Percentiles rank a stretch among this genome's conserved stretches.
Evolutionary conservation across 2,113 vertebrate species (phyloP).

Genomic region (Aldabrachelys gigantea): DNA sequence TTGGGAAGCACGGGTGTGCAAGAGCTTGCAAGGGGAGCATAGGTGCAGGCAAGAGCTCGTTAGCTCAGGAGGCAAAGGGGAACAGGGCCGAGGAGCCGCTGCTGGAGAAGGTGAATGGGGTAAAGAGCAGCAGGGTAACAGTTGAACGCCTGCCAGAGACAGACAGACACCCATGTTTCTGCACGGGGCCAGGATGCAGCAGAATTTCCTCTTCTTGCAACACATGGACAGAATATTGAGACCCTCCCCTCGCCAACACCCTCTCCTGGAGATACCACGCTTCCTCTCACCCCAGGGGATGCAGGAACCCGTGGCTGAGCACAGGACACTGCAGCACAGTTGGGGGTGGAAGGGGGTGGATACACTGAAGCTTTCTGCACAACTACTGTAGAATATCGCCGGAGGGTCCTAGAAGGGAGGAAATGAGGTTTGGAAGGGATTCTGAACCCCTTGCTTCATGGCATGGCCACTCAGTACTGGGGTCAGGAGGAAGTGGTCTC

Average conservation of each 20-base stretch:
- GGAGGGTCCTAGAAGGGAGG: not conserved
- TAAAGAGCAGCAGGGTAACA: not conserved
- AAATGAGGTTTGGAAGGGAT: not conserved
- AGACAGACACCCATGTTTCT: not conserved
- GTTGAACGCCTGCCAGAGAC: not conserved
- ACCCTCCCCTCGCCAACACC: too few species aligned
- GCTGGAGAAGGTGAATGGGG: not conserved
- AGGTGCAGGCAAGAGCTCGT: not conserved
- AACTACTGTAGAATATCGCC: not conserved
- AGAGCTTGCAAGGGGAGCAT: not conserved
- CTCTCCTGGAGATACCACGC: too few species aligned
- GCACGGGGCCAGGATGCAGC: not conserved
- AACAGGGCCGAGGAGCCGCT: too few species aligned
- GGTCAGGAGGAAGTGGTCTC: not conserved
- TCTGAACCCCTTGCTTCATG: not conserved
- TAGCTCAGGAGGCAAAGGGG: not conserved
- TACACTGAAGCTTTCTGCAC: not conserved
- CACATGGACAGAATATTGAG: not conserved
- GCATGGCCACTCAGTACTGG: not conserved
- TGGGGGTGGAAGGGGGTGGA: too few species aligned
- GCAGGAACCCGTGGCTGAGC: too few species aligned
- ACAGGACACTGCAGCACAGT: not conserved
- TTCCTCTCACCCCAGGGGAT: too few species aligned
- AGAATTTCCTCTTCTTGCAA: not conserved
- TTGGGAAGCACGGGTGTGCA: not conserved